phyloP scores from a whole-genome alignment of 2,113 vertebrate genomes.

The Lipotes vexillifer region DNA sequence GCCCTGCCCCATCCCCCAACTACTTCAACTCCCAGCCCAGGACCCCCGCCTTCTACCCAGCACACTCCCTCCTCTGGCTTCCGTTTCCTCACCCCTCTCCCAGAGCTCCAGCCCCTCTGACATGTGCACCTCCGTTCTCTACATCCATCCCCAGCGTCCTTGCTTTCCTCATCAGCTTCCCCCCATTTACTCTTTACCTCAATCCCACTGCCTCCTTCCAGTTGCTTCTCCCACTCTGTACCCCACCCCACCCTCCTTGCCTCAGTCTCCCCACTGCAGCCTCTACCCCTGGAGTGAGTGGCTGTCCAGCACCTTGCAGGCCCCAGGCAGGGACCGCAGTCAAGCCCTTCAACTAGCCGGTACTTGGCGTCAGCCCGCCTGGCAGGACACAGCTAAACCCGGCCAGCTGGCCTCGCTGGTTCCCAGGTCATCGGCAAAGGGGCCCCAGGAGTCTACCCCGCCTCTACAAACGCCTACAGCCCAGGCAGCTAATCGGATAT shows the following conservation, averaged over 20 bases:
- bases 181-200: not conserved
- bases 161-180: not conserved
- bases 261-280: not conserved
- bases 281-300: not conserved
- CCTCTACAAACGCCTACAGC: not conserved
- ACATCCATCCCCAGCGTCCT: not conserved
- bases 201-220: not conserved
- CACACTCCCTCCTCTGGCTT: not conserved
- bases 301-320: not conserved
- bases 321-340: not conserved
- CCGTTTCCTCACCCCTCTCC: not conserved
- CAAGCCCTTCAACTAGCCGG: not conserved
- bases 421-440: not conserved
- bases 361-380: not conserved
- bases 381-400: not conserved
- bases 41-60: not conserved
- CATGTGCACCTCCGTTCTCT: not conserved
- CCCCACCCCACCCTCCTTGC: not conserved
- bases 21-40: not conserved
- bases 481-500: constrained; percentile 42
- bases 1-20: not conserved
- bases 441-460: not conserved
- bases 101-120: not conserved
- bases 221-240: not conserved
- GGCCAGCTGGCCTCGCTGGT: not conserved